A percentile compares a stretch with the other conserved stretches of the same genome.
These are phyloP conservation scores for Drosophila sp. DNA, from an alignment of 1,140 invertebrate species.

Conservation along the genomic window DNA sequence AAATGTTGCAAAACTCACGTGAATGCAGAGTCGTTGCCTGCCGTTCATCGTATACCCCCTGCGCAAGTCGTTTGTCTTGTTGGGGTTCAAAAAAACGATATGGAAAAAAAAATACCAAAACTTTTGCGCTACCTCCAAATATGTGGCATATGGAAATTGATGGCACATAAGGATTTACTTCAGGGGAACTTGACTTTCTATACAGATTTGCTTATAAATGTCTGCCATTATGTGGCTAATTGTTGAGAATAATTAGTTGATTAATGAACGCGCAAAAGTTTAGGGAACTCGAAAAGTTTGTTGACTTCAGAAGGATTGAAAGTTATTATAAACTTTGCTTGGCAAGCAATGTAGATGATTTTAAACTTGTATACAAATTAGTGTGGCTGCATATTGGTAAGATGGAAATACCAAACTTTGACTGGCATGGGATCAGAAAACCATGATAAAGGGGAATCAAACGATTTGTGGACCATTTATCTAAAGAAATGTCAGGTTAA, in stretches of 20 bases:
- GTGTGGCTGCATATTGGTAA: neutral
- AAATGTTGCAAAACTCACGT: conserved; percentile 79
- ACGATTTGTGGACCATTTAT: too few relatives aligned
- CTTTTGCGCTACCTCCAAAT: conserved; percentile 57
- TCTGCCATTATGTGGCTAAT: conserved; percentile 55
- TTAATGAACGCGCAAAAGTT: conserved; percentile 25
- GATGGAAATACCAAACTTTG: neutral
- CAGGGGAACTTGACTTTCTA: conserved; percentile 38
- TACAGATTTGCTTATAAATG: conserved; percentile 40
- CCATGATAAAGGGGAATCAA: too few relatives aligned
- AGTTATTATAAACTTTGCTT: neutral
- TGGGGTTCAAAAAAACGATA: conserved; percentile 7
- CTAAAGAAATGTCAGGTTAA: too few relatives aligned
- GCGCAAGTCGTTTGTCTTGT: conserved; percentile 72
- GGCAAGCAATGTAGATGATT: neutral
- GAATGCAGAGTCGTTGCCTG: conserved; percentile 24
- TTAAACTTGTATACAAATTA: neutral
- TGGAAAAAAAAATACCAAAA: conserved; percentile 20
- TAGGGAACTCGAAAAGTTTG: conserved; percentile 6
- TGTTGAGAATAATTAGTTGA: conserved; percentile 51
- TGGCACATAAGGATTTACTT: conserved; percentile 38
- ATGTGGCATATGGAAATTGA: conserved; percentile 69
- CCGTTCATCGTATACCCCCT: conserved; percentile 10
- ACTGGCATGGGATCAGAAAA: too few relatives aligned
- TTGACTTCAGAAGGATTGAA: neutral